Base-by-base conservation (phyloP, 2,888 invertebrate genomes). In the Limnephilus auricula region DNA sequence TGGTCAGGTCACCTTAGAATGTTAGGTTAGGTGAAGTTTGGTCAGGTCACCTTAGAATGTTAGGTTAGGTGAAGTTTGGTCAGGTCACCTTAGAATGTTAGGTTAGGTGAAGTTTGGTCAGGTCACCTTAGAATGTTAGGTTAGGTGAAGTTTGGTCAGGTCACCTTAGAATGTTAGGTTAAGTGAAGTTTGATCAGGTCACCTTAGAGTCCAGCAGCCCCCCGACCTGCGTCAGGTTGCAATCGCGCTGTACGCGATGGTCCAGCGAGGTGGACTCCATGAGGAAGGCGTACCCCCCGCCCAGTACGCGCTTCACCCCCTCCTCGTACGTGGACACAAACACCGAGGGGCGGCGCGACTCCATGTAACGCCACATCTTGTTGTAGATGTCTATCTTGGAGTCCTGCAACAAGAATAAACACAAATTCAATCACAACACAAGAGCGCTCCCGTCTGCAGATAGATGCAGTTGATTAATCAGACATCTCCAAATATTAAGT, bases 231-330 rank as follows among this genome's bases (percentile, higher is more conserved):
- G 99, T 99, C 89, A 99, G 95, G 94, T 99, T 99, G 94, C 99
- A 99, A 94, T 99, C 98, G 86, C 99, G 96, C 95, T 99, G 98
- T n/a, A 99, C 98, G 15, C 98, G 97, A 94, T 99, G 99, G 95
- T 99, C 99, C 92, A 99, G 95, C 98, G 99, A 99, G 0, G 99
- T 99, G 0, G 99, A 99, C 95, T 99, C 99, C 98, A 99, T 99
- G 31, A 99, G 96, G 94, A 99, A 99, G 0, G 99, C 99, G 95
- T 99, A 99, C 95, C 99, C 98, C 0, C 98, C 99, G 89, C 97
- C 97, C 89, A 98, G 95, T 0, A 99, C 99, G 87, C 98, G 96
- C 93, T 97, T 96, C 40, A 99, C 98, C 0, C 99, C 99, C 93
- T 99, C 99, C 93, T 99, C 98, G 94, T 99, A 99, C 0, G 98